Base-by-base conservation (phyloP, 2,797 vertebrate genomes). In the Psittacula derbiana region DNA sequence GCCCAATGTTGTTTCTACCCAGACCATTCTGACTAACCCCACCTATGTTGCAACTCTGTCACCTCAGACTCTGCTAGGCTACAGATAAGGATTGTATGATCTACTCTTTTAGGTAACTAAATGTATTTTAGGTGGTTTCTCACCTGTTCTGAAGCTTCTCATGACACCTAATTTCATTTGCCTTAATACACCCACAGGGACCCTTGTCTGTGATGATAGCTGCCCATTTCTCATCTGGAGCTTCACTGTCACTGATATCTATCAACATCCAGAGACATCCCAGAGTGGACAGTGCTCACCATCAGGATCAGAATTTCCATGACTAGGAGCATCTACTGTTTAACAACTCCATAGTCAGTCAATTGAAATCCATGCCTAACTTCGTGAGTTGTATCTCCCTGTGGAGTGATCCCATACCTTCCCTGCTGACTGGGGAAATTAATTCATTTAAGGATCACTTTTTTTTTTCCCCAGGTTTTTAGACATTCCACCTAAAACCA, bases 1-100 rank as follows among this genome's bases (percentile, higher is more conserved):
- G 8, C 3, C 4, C 31, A 75, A 52, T 18, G 17, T 61, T 0
- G 0, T 47, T 86, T 88, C 50, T 50, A 52, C 27, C 24, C 17
- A 66, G 33, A 53, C n/a, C 17, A 31, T 21, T 81, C 28, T 76
- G 21, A 73, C 27, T 64, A 80, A 71, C 30, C 6, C 21, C 11
- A 41, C 6, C 8, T 75, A 18, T 8, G 2, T 0, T 41, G 25
- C 4, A 16, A 33, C 23, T 27, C 4, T 38, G 38, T 60, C 3
- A 1, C 18, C 7, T 79, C 31, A n/a, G 24, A 86, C 11, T 52
- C 44, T 7, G 1, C 49, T 47, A 41, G 11, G 3, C 15, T 71
- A 19, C 40, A 53, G 12, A 44, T 17, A 65, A 9, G 38, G 31
- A 33, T 3, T 11, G 3, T 8, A 17, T 41, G 15, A 41, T 82